A percentile compares a stretch with the other conserved stretches of the same genome.
Evolutionary conservation across 2,797 vertebrate species (phyloP).

Genomic region (Macropodus opercularis): DNA sequence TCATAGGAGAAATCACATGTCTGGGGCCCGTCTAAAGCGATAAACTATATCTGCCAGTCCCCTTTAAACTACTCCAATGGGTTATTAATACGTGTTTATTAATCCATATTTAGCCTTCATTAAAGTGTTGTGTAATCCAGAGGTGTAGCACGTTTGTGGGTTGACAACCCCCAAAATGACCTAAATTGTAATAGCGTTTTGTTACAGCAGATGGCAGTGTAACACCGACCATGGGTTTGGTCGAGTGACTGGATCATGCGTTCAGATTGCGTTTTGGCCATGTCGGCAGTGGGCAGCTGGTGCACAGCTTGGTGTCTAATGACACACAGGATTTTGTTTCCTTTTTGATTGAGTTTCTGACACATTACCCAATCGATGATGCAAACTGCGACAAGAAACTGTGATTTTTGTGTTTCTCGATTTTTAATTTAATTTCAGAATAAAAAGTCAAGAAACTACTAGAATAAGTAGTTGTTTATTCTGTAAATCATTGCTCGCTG

Average conservation of each 20-base stretch:
- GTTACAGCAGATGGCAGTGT: constrained; percentile 51
- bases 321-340: too few relatives aligned
- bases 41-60: too few relatives aligned
- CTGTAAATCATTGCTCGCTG: not conserved
- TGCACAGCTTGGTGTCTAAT: too few relatives aligned
- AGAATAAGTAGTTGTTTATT: not conserved
- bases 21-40: too few relatives aligned
- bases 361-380: not conserved
- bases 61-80: too few relatives aligned
- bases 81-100: too few relatives aligned
- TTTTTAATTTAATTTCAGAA: not conserved
- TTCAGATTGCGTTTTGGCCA: too few relatives aligned
- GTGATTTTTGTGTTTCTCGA: not conserved
- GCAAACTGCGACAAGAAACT: not conserved
- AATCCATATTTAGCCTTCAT: too few relatives aligned
- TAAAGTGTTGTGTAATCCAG: not conserved
- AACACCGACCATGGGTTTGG: not conserved
- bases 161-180: constrained; percentile 3
- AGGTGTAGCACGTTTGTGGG: constrained; percentile 1
- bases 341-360: too few relatives aligned
- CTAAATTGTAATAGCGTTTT: constrained; percentile 15
- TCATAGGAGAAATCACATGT: not conserved
- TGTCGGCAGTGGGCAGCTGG: too few relatives aligned
- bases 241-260: not conserved
- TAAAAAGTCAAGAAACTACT: not conserved